Conservation (phyloP, 2,113 vertebrate species). For the Halichoerus grypus region DNA sequence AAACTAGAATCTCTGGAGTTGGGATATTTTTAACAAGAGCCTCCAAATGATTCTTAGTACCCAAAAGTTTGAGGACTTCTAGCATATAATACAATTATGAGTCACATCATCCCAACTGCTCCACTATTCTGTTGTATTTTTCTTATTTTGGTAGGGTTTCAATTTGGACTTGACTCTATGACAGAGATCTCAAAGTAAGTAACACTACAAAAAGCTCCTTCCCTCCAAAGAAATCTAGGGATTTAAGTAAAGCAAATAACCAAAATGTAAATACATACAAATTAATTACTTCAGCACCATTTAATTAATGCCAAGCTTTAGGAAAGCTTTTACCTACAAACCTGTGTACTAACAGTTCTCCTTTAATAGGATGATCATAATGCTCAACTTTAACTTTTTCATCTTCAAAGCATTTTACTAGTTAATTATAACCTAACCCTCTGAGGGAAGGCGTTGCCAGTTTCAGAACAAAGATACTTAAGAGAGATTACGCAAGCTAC, state of each 20-base stretch:
- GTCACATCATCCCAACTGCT: background rate
- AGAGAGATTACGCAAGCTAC: slow-evolving; percentile 66
- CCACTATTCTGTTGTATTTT: background rate
- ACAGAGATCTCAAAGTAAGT: slow-evolving; percentile 23
- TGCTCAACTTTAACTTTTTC: slow-evolving; percentile 65
- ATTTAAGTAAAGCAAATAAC: slow-evolving; percentile 63
- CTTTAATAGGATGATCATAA: slow-evolving; percentile 74
- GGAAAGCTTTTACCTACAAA: slow-evolving; percentile 73
- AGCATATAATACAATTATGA: background rate
- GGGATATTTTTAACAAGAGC: slow-evolving; percentile 12
- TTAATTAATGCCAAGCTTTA: slow-evolving; percentile 75
- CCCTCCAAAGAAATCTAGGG: slow-evolving; percentile 29
- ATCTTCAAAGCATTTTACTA: slow-evolving; percentile 80
- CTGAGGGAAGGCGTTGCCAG: slow-evolving; percentile 67
- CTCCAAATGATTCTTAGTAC: slow-evolving; percentile 34
- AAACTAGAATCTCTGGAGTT: slow-evolving; percentile 52
- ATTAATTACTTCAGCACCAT: slow-evolving; percentile 65
- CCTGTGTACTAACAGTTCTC: slow-evolving; percentile 65
- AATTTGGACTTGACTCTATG: background rate
- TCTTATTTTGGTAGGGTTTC: background rate
- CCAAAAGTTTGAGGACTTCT: slow-evolving; percentile 13
- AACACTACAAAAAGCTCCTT: slow-evolving; percentile 41
- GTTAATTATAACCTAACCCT: slow-evolving; percentile 75
- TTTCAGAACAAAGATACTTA: slow-evolving; percentile 75
- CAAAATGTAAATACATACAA: slow-evolving; percentile 62